A percentile compares a stretch with the other conserved stretches of the same genome.
These are phyloP conservation scores for Volucella zonaria DNA, from an alignment of 2,888 invertebrate species.

Conservation along the genomic window DNA sequence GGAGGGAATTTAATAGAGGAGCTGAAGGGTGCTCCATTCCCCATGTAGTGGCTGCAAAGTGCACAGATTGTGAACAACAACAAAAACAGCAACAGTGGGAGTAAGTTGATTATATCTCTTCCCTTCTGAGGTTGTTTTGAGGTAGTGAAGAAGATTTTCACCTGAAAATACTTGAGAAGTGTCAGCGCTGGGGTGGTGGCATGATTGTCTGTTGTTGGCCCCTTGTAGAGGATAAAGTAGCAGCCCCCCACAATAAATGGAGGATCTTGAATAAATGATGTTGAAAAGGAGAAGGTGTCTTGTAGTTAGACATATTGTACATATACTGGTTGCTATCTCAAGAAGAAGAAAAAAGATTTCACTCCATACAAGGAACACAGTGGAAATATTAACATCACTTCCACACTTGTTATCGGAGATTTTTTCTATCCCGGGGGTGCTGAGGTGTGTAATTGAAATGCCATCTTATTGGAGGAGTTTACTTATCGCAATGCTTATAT, in stretches of 20 bases:
- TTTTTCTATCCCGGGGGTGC: too few species aligned
- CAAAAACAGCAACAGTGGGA: neutral
- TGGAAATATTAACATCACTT: too few species aligned
- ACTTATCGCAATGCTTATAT: too few species aligned
- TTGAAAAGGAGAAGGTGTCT: too few species aligned
- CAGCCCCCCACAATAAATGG: neutral
- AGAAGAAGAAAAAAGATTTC: too few species aligned
- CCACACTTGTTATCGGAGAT: too few species aligned
- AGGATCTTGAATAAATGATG: neutral
- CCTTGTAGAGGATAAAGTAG: too few species aligned
- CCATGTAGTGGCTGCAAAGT: slow-evolving; percentile 29
- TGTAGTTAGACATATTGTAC: too few species aligned
- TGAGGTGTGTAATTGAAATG: too few species aligned
- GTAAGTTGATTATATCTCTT: slow-evolving; percentile 24
- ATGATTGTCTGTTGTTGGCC: slow-evolving; percentile 2
- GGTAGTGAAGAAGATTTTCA: slow-evolving; percentile 30
- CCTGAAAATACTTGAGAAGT: slow-evolving; percentile 18
- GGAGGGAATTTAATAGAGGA: slow-evolving; percentile 8
- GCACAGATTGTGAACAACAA: slow-evolving; percentile 30
- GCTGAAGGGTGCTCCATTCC: slow-evolving; percentile 19
- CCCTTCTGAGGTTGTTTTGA: slow-evolving; percentile 7
- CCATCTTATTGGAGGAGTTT: too few species aligned
- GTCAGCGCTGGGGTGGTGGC: neutral
- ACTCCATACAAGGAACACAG: too few species aligned
- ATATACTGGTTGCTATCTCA: too few species aligned